These are phyloP conservation scores for Lottia scabra DNA, from an alignment of 2,888 invertebrate species.

Conservation along the genomic window DNA sequence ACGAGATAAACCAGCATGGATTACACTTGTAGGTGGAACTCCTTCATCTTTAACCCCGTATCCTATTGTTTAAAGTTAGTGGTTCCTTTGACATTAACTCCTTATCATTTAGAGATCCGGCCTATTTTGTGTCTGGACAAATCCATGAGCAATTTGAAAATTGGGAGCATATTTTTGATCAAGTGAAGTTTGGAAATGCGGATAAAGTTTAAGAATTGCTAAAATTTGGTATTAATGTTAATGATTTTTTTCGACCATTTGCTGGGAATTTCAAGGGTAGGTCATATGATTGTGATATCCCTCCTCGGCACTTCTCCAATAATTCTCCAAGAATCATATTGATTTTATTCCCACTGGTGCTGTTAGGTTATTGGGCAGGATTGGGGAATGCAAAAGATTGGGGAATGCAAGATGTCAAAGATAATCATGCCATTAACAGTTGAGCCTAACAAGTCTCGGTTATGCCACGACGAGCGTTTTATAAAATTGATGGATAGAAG, in stretches of 20 bases:
- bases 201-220: constrained; percentile 13
- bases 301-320: constrained; percentile 19
- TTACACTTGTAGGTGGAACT: background rate
- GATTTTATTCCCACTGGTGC: constrained; percentile 10
- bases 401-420: constrained; percentile 9
- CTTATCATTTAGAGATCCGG: constrained; percentile 19
- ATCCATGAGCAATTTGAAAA: background rate
- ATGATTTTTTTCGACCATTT: constrained; percentile 14
- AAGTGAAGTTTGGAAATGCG: background rate
- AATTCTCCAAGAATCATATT: constrained; percentile 14
- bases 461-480: too few species aligned
- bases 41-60: constrained; percentile 2
- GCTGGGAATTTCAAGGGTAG: constrained; percentile 22
- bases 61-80: background rate
- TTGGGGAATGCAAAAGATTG: constrained; percentile 15
- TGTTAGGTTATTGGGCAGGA: constrained; percentile 11
- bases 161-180: constrained; percentile 1
- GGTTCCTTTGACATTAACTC: background rate
- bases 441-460: too few species aligned
- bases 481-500: too few species aligned
- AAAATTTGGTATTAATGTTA: constrained; percentile 8
- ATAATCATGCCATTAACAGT: background rate
- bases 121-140: constrained; percentile 19
- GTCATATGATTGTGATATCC: constrained; percentile 17
- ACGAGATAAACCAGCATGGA: background rate